Percentiles rank a stretch among this genome's conserved stretches.
Evolutionary conservation across 2,888 invertebrate genomes (phyloP).

Genomic region (Mylabris sibirica): DNA sequence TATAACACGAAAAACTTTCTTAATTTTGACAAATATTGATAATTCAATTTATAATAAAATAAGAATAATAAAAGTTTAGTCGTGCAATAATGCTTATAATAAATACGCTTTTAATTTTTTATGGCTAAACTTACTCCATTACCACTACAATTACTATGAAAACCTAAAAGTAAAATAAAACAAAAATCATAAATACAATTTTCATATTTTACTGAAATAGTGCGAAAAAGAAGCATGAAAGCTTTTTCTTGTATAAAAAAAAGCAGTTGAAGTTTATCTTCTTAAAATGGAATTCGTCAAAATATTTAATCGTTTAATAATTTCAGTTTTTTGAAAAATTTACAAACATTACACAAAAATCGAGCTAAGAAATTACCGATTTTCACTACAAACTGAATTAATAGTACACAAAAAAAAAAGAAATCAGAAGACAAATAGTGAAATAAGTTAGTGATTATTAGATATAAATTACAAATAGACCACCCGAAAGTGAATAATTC

Average conservation of each 20-base stretch:
- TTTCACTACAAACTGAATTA: too few relatives aligned
- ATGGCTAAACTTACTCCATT: conserved; percentile 32
- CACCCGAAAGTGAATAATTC: too few relatives aligned
- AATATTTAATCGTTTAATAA: too few relatives aligned
- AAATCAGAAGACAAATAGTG: too few relatives aligned
- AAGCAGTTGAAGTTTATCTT: not conserved
- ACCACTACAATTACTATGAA: conserved; percentile 33
- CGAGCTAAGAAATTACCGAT: not conserved
- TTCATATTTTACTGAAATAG: conserved; percentile 1
- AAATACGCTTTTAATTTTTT: conserved; percentile 27
- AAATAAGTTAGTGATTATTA: too few relatives aligned
- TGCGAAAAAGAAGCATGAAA: not conserved
- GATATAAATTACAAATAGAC: too few relatives aligned
- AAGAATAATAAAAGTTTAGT: conserved; percentile 39
- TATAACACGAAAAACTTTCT: conserved; percentile 43
- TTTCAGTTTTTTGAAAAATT: too few relatives aligned
- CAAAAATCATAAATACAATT: conserved; percentile 17
- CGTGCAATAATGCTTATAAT: conserved; percentile 43
- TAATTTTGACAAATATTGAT: not conserved
- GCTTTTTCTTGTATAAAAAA: not conserved
- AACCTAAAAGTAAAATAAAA: conserved; percentile 31
- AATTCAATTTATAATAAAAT: not conserved
- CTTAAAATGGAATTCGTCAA: too few relatives aligned
- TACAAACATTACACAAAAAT: not conserved
- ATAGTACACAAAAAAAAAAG: too few relatives aligned